Conservation (phyloP, 2,888 invertebrate species). For the Eupithecia exiguata region DNA sequence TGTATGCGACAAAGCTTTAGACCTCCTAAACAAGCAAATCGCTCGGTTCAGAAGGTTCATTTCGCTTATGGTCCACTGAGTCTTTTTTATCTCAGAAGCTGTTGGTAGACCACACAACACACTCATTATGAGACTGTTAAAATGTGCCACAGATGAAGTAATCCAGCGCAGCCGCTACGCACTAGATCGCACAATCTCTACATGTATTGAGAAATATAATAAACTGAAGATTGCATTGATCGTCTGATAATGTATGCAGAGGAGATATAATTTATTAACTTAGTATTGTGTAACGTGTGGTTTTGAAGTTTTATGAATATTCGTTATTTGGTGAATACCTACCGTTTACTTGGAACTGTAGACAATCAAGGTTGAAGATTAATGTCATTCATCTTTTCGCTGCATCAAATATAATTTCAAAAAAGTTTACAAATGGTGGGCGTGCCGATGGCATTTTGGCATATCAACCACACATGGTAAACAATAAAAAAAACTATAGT, state of each 20-base stretch:
- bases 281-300: neutral
- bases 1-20: neutral
- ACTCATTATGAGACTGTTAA: conserved; percentile 20
- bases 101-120: neutral
- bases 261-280: conserved; percentile 14
- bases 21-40: neutral
- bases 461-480: no score
- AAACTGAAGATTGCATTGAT: conserved; percentile 28
- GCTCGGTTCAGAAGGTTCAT: neutral
- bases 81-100: neutral
- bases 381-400: no score
- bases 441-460: no score
- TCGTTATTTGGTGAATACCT: neutral
- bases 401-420: no score
- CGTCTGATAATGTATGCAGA: conserved; percentile 30
- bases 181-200: conserved; percentile 35
- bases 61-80: neutral
- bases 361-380: neutral
- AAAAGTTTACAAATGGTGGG: no score
- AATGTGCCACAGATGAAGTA: conserved; percentile 27
- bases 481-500: no score
- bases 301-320: neutral
- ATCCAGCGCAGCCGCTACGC: conserved; percentile 36
- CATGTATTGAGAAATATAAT: conserved; percentile 21
- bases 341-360: neutral